Base-by-base conservation (phyloP, 2,888 invertebrate species). In the Dynastes maya region DNA sequence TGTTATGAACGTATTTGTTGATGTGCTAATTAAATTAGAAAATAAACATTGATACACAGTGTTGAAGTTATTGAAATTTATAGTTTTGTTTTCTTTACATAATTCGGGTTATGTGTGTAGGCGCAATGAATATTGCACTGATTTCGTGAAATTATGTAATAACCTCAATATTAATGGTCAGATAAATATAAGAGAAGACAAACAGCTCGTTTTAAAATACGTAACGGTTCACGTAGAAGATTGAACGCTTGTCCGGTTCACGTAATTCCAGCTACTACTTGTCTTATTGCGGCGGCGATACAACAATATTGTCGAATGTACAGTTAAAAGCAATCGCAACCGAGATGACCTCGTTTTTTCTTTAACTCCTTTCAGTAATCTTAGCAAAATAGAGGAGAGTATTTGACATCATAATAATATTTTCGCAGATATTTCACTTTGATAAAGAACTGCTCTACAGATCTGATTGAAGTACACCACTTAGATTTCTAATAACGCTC, bases 201-300 rank as follows among this genome's bases (percentile, higher is more conserved):
- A 16, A 74, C 61, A 29, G 40, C 49, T 58, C 29, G 61, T 74
- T 74, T 74, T 61, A 58, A 74, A 74, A 63, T 74, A 74, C 37
- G 45, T 74, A 74, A 74, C 72, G 72, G 72, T 74, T 74, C 61
- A 58, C n/a, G 37, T 74, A 74, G 45, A 61, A 71, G 71, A 74
- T 74, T 22, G 61, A 45, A 45, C 45, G 61, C 45, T 63, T 74
- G 61, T 40, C 45, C 58, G 61, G 61, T 45, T 27, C 22, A 74
- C 22, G 72, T 40, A 45, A 45, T 32, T 53, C 70, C 29, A 29
- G 53, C 32, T 40, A 70, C 72, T 58, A 61, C 37, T 74, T 74
- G 61, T 61, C 27, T 61, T 61, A 45, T 29, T 9, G 22, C 72
- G 45, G 70, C 53, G 40, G 51, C 49, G 22, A 51, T 51, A 72